Base-by-base conservation (phyloP, 2,113 vertebrate species). In the Puffinus mauretanicus region DNA sequence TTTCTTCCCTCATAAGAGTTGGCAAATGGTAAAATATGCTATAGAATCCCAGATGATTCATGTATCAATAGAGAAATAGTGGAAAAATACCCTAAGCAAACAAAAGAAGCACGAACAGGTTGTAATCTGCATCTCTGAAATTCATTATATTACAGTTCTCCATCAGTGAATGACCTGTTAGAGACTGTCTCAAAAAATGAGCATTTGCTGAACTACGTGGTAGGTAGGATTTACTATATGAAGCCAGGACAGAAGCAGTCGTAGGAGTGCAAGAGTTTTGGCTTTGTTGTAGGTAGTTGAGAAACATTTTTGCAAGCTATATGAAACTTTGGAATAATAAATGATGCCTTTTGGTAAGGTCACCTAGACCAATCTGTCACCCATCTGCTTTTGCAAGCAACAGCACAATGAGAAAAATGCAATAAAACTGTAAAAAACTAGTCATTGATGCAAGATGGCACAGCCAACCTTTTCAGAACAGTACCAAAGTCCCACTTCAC, bases 401-500 rank as follows among this genome's bases (percentile, higher is more conserved):
- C 27, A 67, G 58, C 67, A 42, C 26, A 6, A 13, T 1, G 27
- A 84, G 60, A 42, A 93, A 93, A 80, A 51, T 2, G 29, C 49
- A 40, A 29, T 20, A 16, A 83, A 65, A 40, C 8, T 30, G 40
- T 10, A 65, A 58, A 78, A 55, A 38, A 6, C 26, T 4, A 19
- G 17, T 72, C 16, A 13, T 1, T 11, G 30, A 30, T 44, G 38
- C 42, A 47, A 46, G 44, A 44, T 26, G 19, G 62, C 40, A 16
- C n/a, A 19, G 29, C 21, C 36, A 60, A 7, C 17, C 73, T 55
- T 26, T 32, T 13, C 34, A 0, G 11, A 34, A 20, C 0, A 0
- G 78, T 1, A 27, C 18, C 25, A 4, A 42, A 17, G 54, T 3
- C 9, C 9, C 30, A 3, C 1, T 3, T 26, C 14, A 2, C 0